phyloP scores from a whole-genome alignment of 2,113 vertebrate species.

The Phocoena sinus region DNA sequence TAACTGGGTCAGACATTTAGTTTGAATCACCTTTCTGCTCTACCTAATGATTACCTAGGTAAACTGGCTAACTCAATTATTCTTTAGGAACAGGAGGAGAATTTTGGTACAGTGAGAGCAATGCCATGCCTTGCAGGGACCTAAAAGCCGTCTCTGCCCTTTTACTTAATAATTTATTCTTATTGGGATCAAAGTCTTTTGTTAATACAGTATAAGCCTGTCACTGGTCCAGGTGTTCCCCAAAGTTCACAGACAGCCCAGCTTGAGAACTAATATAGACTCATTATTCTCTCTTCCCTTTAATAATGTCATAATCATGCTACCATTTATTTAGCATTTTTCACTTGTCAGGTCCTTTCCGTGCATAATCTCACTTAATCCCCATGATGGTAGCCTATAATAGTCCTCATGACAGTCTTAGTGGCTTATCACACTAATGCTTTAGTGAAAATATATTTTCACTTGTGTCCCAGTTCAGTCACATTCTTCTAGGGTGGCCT shows the following conservation, averaged over 20 bases:
- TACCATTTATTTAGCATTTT: background rate
- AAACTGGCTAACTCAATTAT: background rate
- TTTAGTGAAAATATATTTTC: background rate
- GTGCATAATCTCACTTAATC: background rate
- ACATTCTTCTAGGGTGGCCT: background rate
- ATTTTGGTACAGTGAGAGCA: background rate
- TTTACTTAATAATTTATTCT: background rate
- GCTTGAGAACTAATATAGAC: background rate
- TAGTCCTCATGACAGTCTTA: background rate
- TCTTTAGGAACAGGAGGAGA: background rate
- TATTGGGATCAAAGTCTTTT: background rate
- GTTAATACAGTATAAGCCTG: background rate
- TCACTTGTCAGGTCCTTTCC: fast-evolving
- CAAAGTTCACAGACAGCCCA: background rate
- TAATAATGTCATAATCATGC: background rate
- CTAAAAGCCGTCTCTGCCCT: background rate
- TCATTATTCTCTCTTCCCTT: background rate
- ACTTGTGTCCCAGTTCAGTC: background rate
- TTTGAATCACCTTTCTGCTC: background rate
- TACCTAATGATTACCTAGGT: background rate
- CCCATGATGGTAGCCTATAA: background rate
- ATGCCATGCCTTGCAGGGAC: background rate
- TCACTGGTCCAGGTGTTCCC: background rate
- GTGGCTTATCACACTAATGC: background rate
- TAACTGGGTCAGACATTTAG: conserved; percentile 6